Conservation (phyloP, 30 jellyfish, hydroid and myxozoan genomes). For the Turritopsis rubra region DNA sequence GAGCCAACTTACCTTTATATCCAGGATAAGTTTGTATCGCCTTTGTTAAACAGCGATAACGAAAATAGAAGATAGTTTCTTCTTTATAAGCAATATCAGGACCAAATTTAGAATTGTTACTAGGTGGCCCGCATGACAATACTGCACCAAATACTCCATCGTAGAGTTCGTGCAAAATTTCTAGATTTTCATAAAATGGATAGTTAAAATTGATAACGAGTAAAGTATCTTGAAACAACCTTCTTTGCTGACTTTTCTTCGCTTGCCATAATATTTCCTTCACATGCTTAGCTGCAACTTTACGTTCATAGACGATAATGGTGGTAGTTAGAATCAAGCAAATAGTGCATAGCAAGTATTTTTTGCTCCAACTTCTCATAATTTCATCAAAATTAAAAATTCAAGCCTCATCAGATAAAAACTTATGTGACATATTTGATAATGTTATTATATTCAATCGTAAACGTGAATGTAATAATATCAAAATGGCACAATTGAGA, state of each 20-base stretch:
- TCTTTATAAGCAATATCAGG: conserved; percentile 49
- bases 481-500: too few species aligned
- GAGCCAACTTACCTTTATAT: conserved; percentile 31
- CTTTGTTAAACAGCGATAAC: conserved; percentile 56
- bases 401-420: too few species aligned
- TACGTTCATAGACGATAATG: too few species aligned
- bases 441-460: too few species aligned
- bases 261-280: not conserved
- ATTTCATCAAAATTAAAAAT: too few species aligned
- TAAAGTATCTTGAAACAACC: conserved; percentile 47
- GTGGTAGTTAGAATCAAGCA: too few species aligned
- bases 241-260: not conserved
- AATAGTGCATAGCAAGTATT: too few species aligned
- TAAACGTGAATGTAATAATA: too few species aligned
- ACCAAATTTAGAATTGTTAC: not conserved
- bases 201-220: conserved; percentile 57
- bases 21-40: conserved; percentile 60
- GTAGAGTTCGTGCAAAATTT: conserved; percentile 46
- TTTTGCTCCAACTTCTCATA: too few species aligned
- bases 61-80: conserved; percentile 35
- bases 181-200: conserved; percentile 51
- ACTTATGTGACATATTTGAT: too few species aligned
- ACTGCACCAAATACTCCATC: conserved; percentile 57
- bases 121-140: conserved; percentile 65
- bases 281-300: too few species aligned